Evolutionary conservation across 2,113 vertebrate species (phyloP).

Genomic region (Tenrec ecaudatus): DNA sequence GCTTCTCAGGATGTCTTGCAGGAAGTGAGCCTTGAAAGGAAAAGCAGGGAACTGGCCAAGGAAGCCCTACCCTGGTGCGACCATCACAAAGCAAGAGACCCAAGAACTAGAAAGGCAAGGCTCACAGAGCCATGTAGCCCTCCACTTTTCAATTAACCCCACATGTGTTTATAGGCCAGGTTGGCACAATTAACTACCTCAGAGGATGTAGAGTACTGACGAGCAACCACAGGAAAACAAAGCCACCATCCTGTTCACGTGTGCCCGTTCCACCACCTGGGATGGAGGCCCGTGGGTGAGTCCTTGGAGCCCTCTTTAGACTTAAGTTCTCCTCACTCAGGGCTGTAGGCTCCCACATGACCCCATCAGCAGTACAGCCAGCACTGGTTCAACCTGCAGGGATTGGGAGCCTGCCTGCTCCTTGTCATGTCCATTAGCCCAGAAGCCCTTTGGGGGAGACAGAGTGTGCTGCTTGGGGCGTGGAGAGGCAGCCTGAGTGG

Average conservation of each 20-base stretch:
- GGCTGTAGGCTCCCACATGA: not conserved
- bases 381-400: not conserved
- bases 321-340: not conserved
- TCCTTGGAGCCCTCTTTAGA: not conserved
- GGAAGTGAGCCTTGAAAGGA: too few relatives aligned
- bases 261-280: conserved; percentile 42
- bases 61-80: too few relatives aligned
- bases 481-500: not conserved
- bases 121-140: too few relatives aligned
- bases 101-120: too few relatives aligned
- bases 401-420: too few relatives aligned
- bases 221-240: conserved; percentile 51
- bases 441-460: not conserved
- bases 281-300: not conserved
- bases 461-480: not conserved
- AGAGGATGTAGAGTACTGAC: conserved; percentile 16
- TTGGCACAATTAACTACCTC: too few relatives aligned
- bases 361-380: not conserved
- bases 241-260: conserved; percentile 74
- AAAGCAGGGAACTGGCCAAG: too few relatives aligned
- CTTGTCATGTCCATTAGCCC: not conserved
- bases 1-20: too few relatives aligned
- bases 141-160: too few relatives aligned
- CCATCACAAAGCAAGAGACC: too few relatives aligned
- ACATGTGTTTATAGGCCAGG: too few relatives aligned